Conservation (phyloP, 1,140 invertebrate genomes). For the Hormaphis cornu region DNA sequence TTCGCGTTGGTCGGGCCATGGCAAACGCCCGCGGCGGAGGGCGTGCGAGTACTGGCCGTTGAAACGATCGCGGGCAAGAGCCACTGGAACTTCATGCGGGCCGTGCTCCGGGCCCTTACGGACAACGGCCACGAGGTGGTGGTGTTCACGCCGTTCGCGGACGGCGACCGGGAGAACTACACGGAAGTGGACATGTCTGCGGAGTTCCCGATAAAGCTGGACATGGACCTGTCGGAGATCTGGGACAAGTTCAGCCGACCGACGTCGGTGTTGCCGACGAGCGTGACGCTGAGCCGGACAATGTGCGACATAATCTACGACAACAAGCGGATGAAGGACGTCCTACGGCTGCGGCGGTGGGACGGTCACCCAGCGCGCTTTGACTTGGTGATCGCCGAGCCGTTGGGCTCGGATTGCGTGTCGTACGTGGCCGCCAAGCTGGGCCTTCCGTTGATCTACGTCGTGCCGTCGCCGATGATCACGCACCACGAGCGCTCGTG, state of each 20-base stretch:
- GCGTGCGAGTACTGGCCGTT: conserved; percentile 48
- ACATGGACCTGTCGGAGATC: not conserved
- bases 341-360: not conserved
- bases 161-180: conserved; percentile 39
- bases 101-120: conserved; percentile 53
- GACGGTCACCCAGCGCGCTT: not conserved
- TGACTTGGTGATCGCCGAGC: not conserved
- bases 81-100: conserved; percentile 57
- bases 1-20: not conserved
- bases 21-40: not conserved
- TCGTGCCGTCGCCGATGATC: not conserved
- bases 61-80: conserved; percentile 55
- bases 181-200: conserved; percentile 5
- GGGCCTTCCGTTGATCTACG: not conserved
- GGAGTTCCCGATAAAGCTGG: not conserved
- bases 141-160: conserved; percentile 54
- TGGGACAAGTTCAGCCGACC: not conserved
- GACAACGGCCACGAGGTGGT: conserved; percentile 57
- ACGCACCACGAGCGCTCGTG: not conserved
- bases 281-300: not conserved
- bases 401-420: not conserved
- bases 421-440: not conserved
- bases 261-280: not conserved
- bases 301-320: not conserved
- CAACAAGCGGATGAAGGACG: not conserved